Conservation (phyloP, 1,140 invertebrate genomes). For the Drosophila tani region DNA sequence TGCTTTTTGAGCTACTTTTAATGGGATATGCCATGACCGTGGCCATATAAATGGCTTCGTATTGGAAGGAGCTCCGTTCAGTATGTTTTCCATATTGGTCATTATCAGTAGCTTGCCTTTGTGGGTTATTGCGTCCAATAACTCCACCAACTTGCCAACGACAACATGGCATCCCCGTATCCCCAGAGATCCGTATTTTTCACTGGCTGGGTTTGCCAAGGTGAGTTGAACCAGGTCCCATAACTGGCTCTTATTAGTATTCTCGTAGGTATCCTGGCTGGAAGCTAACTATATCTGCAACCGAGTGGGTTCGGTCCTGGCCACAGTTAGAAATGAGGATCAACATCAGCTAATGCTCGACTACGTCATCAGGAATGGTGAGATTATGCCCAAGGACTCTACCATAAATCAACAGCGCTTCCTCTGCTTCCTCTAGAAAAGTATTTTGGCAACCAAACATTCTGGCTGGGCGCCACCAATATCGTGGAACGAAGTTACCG, state of each 20-base stretch:
- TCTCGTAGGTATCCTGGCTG: conserved; percentile 52
- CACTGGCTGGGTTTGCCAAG: conserved; percentile 30
- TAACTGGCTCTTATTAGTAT: too few relatives aligned
- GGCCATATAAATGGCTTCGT: conserved; percentile 27
- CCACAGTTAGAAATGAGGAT: conserved; percentile 40
- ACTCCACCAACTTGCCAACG: neutral
- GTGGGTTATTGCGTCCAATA: neutral
- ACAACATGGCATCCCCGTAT: conserved; percentile 13
- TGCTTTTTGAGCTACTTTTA: conserved; percentile 58
- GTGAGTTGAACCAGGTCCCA: conserved; percentile 8
- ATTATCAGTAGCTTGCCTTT: conserved; percentile 27
- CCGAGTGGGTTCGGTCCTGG: conserved; percentile 37
- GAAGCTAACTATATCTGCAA: conserved; percentile 55
- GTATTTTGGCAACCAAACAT: conserved; percentile 24
- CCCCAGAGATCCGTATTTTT: conserved; percentile 42
- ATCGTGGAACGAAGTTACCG: conserved; percentile 1
- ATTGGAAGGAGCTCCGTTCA: conserved; percentile 9
- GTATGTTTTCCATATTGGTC: conserved; percentile 47
- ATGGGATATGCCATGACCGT: conserved; percentile 22
- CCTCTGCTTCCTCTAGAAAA: conserved; percentile 7
- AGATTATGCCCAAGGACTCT: neutral
- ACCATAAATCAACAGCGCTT: neutral
- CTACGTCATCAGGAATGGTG: conserved; percentile 31
- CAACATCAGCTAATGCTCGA: conserved; percentile 44
- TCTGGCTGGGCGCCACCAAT: conserved; percentile 68